These are phyloP conservation scores for Octodonta nipae DNA, from an alignment of 2,888 invertebrate species.

Conservation along the genomic window DNA sequence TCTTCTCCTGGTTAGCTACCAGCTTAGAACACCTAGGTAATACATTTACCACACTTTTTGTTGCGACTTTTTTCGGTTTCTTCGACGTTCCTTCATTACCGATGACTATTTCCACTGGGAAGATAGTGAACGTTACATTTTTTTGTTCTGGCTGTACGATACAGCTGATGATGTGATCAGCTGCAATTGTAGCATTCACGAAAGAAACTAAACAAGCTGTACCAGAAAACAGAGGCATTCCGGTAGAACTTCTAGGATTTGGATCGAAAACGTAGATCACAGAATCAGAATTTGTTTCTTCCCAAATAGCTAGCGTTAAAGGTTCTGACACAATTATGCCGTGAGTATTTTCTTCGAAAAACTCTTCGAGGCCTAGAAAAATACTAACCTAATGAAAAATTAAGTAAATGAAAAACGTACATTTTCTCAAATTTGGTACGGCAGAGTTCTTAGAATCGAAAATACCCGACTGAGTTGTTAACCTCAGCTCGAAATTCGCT, in stretches of 20 bases:
- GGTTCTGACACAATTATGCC: constrained; percentile 39
- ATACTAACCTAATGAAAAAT: background rate
- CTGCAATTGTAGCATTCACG: constrained; percentile 39
- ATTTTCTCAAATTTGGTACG: constrained; percentile 31
- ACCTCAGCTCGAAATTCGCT: constrained; percentile 35
- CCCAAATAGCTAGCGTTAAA: constrained; percentile 43
- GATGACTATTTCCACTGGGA: constrained; percentile 30
- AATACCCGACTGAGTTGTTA: constrained; percentile 36
- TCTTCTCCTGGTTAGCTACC: constrained; percentile 18
- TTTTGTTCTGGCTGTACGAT: constrained; percentile 31
- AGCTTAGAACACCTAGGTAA: constrained; percentile 17
- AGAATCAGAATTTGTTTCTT: constrained; percentile 36
- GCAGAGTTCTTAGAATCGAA: constrained; percentile 38
- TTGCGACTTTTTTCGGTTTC: constrained; percentile 12
- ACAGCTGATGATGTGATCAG: constrained; percentile 41
- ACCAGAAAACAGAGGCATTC: constrained; percentile 35
- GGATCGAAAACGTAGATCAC: constrained; percentile 50
- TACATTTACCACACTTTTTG: constrained; percentile 11
- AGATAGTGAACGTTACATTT: constrained; percentile 34
- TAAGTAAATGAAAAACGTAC: constrained; percentile 24
- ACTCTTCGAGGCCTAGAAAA: constrained; percentile 38
- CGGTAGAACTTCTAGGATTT: constrained; percentile 33
- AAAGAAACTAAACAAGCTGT: constrained; percentile 43
- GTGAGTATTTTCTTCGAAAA: constrained; percentile 43
- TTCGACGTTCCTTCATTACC: constrained; percentile 13